Evolutionary conservation across 2,113 vertebrate genomes (phyloP).

Genomic region (Etheostoma cragini): DNA sequence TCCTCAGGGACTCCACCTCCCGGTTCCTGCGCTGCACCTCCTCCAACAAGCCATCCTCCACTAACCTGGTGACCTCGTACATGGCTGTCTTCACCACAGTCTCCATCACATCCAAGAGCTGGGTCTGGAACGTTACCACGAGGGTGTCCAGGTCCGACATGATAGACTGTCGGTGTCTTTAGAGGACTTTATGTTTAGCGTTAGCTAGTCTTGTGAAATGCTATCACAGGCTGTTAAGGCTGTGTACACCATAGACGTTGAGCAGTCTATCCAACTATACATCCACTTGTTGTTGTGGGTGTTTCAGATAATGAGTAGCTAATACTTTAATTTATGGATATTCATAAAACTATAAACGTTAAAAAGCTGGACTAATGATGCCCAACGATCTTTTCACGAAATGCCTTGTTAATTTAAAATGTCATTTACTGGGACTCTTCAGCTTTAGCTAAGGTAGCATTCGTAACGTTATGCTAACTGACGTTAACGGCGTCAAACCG

Average conservation of each 20-base stretch:
- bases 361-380: neutral
- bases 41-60: constrained; percentile 82
- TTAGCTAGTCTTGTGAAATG: neutral
- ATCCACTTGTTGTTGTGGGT: neutral
- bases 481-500: neutral
- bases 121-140: constrained; percentile 81
- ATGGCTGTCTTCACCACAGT: constrained; percentile 81
- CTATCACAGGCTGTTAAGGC: constrained; percentile 9
- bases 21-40: constrained; percentile 77
- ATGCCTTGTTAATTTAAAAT: neutral
- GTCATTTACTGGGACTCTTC: neutral
- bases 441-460: constrained; percentile 40
- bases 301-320: neutral
- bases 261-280: neutral
- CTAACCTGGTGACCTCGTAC: constrained; percentile 81
- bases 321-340: neutral
- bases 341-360: neutral
- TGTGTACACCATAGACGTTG: neutral
- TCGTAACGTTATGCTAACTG: neutral
- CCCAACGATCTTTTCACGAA: neutral
- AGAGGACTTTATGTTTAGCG: no score
- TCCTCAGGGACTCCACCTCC: constrained; percentile 77
- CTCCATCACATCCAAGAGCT: constrained; percentile 85
- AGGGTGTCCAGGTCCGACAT: constrained; percentile 81
- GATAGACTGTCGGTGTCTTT: neutral